Conservation (phyloP, 2,888 invertebrate species). For the Yponomeuta evonymella region DNA sequence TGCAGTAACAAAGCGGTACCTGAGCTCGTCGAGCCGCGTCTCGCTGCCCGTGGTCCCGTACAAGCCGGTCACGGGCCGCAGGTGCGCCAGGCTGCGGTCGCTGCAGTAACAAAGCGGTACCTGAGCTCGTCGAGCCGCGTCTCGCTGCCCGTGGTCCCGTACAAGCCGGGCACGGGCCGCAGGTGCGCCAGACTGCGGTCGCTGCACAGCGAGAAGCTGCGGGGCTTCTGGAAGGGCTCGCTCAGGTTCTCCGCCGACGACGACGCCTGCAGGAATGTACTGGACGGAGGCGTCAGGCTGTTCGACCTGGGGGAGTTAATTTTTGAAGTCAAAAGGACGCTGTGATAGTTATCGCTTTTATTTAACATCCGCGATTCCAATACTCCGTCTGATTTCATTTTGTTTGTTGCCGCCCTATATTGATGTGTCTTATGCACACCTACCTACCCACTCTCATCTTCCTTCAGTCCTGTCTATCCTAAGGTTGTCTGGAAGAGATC, state of each 20-base stretch:
- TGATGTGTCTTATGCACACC: no score
- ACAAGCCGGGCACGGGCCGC: conserved; percentile 59
- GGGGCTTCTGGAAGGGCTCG: conserved; percentile 82
- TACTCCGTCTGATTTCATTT: no score
- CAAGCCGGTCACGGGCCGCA: conserved; percentile 62
- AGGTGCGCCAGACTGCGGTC: conserved; percentile 78
- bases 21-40: conserved; percentile 85
- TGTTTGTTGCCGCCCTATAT: no score
- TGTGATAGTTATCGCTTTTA: no score
- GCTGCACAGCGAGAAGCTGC: conserved; percentile 90
- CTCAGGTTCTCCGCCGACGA: conserved; percentile 78
- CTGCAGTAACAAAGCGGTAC: conserved; percentile 41
- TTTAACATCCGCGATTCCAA: no score
- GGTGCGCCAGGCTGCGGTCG: conserved; percentile 67
- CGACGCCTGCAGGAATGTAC: conserved; percentile 65
- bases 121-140: conserved; percentile 86
- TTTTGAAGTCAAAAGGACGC: no score
- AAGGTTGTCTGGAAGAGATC: no score
- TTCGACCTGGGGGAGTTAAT: conserved; percentile 62
- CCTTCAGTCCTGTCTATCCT: no score
- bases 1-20: conserved; percentile 54
- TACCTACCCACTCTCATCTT: no score
- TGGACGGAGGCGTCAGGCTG: conserved; percentile 82
- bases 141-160: conserved; percentile 83
- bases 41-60: conserved; percentile 82